phyloP scores from a whole-genome alignment of 2,797 vertebrate species.

The Odontamblyopus lacepedii region DNA sequence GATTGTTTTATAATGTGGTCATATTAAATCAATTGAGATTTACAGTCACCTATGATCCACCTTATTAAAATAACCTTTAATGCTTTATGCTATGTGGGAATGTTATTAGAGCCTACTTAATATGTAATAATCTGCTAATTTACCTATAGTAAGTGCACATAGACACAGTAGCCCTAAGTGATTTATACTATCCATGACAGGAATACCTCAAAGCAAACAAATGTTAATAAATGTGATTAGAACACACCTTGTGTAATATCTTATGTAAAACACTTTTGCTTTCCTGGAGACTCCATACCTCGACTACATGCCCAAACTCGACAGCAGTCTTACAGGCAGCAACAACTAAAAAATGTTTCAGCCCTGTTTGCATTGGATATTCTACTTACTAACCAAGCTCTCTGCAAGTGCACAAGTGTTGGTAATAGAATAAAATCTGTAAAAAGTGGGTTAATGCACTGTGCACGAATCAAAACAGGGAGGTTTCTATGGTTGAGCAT shows the following conservation, averaged over 20 bases:
- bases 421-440: background rate
- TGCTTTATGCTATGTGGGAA: too few relatives aligned
- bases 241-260: background rate
- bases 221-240: background rate
- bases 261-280: constrained; percentile 13
- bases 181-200: too few relatives aligned
- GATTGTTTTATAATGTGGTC: background rate
- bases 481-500: constrained; percentile 24
- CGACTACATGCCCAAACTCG: constrained; percentile 62
- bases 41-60: too few relatives aligned
- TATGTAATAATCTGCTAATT: too few relatives aligned
- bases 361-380: background rate
- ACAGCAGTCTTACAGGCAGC: constrained; percentile 47
- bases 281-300: constrained; percentile 60
- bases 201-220: background rate
- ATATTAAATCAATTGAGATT: background rate
- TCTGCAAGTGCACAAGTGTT: background rate
- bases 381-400: background rate
- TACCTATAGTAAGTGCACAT: too few relatives aligned
- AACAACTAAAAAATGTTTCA: constrained; percentile 26
- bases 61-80: too few relatives aligned
- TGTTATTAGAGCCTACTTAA: too few relatives aligned
- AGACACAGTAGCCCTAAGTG: background rate
- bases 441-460: background rate
- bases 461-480: constrained; percentile 25